Evolutionary conservation across 2,797 vertebrate genomes (phyloP).

Genomic region (Coregonus suidteri): DNA sequence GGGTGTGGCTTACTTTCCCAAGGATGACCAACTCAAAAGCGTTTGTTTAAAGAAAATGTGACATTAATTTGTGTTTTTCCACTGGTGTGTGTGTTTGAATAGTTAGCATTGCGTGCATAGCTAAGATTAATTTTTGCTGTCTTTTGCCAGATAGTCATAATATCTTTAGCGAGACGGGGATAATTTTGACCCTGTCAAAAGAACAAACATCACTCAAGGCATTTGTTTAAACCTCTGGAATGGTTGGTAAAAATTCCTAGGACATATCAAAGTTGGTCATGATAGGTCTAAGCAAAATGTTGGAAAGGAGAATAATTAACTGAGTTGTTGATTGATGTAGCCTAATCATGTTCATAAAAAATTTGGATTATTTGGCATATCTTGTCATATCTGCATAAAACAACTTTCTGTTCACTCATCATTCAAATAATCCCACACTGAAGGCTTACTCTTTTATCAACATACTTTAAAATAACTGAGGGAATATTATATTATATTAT

Average conservation of each 20-base stretch:
- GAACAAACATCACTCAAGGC: not conserved
- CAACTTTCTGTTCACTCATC: not conserved
- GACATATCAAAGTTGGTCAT: not conserved
- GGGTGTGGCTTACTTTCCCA: not conserved
- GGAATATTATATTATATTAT: not conserved
- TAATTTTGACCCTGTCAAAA: conserved; percentile 1
- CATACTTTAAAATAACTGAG: too few species aligned
- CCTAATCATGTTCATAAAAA: too few species aligned
- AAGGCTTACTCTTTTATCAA: not conserved
- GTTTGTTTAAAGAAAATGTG: not conserved
- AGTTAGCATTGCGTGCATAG: not conserved
- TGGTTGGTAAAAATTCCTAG: not conserved
- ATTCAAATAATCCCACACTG: not conserved
- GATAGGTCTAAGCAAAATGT: not conserved
- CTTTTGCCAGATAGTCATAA: not conserved
- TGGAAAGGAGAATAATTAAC: not conserved
- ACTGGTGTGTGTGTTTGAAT: conserved; percentile 11
- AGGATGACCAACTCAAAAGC: not conserved
- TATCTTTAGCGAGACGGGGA: not conserved
- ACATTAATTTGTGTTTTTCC: conserved; percentile 9
- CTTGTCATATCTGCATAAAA: not conserved
- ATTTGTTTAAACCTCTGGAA: not conserved
- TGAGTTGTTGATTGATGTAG: not conserved
- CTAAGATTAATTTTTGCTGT: not conserved
- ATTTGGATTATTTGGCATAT: not conserved